phyloP scores from a whole-genome alignment of 2,113 vertebrate species.

The Melanocharis versteri region DNA sequence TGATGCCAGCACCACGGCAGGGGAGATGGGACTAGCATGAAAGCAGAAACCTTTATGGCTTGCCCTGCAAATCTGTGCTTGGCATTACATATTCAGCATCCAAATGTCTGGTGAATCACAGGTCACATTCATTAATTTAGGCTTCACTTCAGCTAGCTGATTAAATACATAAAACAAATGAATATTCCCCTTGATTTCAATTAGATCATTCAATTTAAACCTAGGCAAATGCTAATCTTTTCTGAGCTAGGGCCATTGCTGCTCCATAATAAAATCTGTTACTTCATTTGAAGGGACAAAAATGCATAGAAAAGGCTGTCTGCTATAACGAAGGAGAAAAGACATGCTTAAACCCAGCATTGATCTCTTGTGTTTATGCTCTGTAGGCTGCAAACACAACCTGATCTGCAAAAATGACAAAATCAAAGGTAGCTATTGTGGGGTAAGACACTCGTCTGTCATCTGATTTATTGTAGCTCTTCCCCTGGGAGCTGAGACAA shows the following conservation, averaged over 20 bases:
- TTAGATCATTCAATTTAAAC: conserved; percentile 37
- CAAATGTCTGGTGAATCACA: conserved; percentile 17
- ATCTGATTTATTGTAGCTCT: neutral
- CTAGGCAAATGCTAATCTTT: conserved; percentile 16
- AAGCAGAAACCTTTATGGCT: neutral
- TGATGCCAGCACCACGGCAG: neutral
- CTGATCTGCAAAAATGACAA: neutral
- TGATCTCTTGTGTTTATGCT: neutral
- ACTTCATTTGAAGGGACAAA: neutral
- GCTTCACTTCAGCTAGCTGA: conserved; percentile 48
- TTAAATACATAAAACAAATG: conserved; percentile 46
- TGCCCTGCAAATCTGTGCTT: conserved; percentile 6
- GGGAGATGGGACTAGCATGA: neutral
- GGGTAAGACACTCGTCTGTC: accelerated
- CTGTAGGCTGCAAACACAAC: neutral
- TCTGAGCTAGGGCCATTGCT: neutral
- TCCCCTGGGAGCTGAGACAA: neutral
- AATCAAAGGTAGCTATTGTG: neutral
- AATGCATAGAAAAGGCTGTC: neutral
- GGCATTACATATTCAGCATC: neutral
- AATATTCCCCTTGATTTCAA: conserved; percentile 54
- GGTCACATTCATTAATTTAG: conserved; percentile 46
- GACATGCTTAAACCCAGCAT: neutral
- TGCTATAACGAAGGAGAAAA: neutral
- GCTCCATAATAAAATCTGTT: neutral